Evolutionary conservation across 2,113 vertebrate genomes (phyloP).

Genomic region (Spilogale gracilis): DNA sequence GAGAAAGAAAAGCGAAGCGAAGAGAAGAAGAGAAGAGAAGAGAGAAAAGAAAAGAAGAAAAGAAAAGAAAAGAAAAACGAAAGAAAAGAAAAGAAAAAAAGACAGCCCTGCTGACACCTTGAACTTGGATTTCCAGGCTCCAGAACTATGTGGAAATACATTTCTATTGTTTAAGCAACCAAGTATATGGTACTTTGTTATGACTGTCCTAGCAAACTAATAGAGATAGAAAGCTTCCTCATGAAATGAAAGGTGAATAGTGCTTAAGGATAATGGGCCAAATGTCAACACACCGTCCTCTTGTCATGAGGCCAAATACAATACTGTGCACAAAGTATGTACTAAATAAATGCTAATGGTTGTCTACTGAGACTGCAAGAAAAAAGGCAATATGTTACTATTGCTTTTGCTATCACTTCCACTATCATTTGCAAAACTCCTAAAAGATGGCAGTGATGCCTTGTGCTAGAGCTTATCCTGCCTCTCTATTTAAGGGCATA

Average conservation of each 20-base stretch:
- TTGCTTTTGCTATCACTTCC: not conserved
- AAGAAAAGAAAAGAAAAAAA: no score
- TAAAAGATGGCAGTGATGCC: not conserved
- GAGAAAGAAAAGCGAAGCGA: no score
- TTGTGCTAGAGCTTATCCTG: no score
- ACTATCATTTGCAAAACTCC: not conserved
- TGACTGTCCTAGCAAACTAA: not conserved
- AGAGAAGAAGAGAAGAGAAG: no score
- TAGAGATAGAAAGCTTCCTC: not conserved
- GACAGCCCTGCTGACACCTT: no score
- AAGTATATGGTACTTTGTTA: not conserved
- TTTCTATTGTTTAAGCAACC: not conserved
- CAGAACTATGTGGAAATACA: not conserved
- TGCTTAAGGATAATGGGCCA: not conserved
- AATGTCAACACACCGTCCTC: not conserved
- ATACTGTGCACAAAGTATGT: not conserved
- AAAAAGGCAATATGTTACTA: not conserved
- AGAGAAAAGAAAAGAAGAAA: no score
- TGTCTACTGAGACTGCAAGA: fast-evolving
- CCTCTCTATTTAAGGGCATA: not conserved
- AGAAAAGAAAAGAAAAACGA: fast-evolving
- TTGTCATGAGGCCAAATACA: not conserved
- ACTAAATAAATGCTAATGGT: not conserved
- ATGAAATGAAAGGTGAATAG: not conserved
- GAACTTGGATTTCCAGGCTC: not conserved